A percentile compares a stretch with the other conserved stretches of the same genome.
phyloP scores from a whole-genome alignment of 2,113 vertebrate species.

The Strix uralensis region DNA sequence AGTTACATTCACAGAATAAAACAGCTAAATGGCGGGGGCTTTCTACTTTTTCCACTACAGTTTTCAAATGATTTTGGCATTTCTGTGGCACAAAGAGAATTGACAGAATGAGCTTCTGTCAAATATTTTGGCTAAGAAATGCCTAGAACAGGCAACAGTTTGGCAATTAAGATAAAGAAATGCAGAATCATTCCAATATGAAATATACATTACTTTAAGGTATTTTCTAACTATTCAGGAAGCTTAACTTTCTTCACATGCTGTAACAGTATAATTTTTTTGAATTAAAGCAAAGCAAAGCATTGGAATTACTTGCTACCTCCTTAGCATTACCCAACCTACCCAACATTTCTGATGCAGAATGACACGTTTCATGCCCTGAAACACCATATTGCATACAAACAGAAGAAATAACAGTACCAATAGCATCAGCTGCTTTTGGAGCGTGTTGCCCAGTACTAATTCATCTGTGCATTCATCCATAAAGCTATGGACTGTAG shows the following conservation, averaged over 20 bases:
- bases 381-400: neutral
- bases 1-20: constrained; percentile 2
- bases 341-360: neutral
- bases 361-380: neutral
- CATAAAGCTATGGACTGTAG: neutral
- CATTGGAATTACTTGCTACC: neutral
- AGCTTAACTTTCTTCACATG: neutral
- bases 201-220: neutral
- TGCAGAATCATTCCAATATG: neutral
- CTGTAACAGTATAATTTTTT: neutral
- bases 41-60: neutral
- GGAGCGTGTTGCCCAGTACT: neutral
- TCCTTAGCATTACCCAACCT: neutral
- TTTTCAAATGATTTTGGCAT: neutral
- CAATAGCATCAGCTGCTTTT: neutral
- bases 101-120: neutral
- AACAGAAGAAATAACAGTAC: neutral
- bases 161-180: neutral
- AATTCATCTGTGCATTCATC: neutral
- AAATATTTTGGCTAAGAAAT: neutral
- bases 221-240: neutral
- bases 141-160: neutral
- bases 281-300: neutral
- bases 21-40: neutral
- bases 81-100: neutral